phyloP scores from a whole-genome alignment of 2,113 vertebrate species.

The Hypocryptadius cinnamomeus region DNA sequence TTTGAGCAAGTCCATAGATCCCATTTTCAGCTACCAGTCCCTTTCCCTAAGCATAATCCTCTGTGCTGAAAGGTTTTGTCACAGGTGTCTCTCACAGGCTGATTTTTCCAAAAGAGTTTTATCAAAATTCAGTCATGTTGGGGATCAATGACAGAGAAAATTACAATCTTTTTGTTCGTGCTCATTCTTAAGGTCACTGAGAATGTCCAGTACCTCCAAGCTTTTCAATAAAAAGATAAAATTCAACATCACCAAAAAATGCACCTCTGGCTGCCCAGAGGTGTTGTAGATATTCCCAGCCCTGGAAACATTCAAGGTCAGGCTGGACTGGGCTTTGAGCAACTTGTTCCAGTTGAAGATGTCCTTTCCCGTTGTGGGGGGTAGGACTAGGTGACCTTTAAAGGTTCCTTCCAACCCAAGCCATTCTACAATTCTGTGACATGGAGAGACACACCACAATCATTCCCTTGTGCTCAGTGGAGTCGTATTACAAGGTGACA shows the following conservation, averaged over 20 bases:
- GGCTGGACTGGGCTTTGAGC: neutral
- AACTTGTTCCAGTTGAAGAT: neutral
- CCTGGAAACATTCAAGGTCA: neutral
- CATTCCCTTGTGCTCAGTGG: neutral
- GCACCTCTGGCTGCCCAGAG: neutral
- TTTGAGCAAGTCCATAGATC: neutral
- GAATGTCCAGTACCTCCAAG: neutral
- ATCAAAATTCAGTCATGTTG: neutral
- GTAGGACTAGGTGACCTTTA: neutral
- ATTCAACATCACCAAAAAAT: neutral
- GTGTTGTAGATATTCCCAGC: neutral
- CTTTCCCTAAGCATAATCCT: neutral
- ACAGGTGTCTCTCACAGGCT: neutral
- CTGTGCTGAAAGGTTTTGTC: neutral
- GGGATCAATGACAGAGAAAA: neutral
- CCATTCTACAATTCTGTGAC: neutral
- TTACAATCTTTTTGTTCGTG: rapidly evolving
- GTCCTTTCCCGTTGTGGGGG: neutral
- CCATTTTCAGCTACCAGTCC: neutral
- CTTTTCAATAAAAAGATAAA: neutral
- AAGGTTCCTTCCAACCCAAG: neutral
- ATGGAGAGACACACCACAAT: neutral
- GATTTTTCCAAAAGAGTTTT: neutral
- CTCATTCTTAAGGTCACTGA: neutral
- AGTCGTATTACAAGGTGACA: neutral